Base-by-base conservation (phyloP, 2,888 invertebrate genomes). In the Lapara coniferarum region DNA sequence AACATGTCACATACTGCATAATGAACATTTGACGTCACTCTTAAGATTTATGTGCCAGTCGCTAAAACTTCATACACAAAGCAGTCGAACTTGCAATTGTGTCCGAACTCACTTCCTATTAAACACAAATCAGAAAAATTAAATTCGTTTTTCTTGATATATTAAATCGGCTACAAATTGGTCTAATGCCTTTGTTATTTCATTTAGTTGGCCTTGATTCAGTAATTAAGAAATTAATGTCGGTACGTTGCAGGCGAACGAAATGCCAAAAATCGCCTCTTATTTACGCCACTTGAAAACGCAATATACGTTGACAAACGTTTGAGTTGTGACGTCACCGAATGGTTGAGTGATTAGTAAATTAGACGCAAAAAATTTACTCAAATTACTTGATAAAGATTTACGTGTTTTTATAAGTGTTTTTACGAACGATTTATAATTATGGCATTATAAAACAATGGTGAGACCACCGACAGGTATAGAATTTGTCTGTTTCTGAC, bases 201-300 rank as follows among this genome's bases (percentile, higher is more conserved):
- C 80, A 78, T 78, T 71, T 71, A 71, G 75, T 76, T 73, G 77
- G 77, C 81, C 81, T 85, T 83, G 81, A 79, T 84, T 77, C 77
- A 72, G 75, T 73, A 75, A 80, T 84, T 83, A 78, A 78, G 80
- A 77, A 80, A 83, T 82, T 85, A 82, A 84, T 77, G 46, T 5
- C 13, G 46, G 59, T 59, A 10, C 19, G 19, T 63, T 74, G 74
- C 66, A 72, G 69, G 74, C 73, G 71, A 55, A 72, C 73, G 53
- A 49, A 46, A 46, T 49, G 49, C 63, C 25, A 16, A 49, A 63
- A 63, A 63, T 49, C 63, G 7, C 63, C 7, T 6, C 19, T 63
- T 19, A 49, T 49, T 19, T 49, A 63, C 6, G 12, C 46, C 49
- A 68, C 66, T 67, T 78, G 72, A 77, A 44, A 59, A 44, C 53